Evolutionary conservation across 2,888 invertebrate species (phyloP).

Genomic region (Sinopyrophorus schimmeli): DNA sequence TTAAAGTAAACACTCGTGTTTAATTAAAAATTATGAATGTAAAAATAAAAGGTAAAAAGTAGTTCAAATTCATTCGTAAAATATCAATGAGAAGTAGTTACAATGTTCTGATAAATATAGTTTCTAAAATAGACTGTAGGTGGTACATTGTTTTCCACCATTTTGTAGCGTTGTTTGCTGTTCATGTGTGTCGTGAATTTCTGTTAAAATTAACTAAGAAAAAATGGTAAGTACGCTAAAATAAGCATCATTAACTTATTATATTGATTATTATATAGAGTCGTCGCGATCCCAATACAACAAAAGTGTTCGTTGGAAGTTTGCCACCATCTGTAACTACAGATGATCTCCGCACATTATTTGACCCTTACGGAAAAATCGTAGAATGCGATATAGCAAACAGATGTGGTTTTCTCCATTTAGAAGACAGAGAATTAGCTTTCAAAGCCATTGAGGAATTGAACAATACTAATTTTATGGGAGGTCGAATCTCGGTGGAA

Average conservation of each 20-base stretch:
- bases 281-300: constrained; percentile 50
- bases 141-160: constrained; percentile 4
- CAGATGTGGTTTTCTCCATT: constrained; percentile 92
- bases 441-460: constrained; percentile 78
- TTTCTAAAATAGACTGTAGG: too few species aligned
- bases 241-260: not conserved
- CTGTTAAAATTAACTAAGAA: not conserved
- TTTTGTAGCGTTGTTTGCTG: constrained; percentile 16
- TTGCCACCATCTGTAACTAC: constrained; percentile 82
- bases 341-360: constrained; percentile 79
- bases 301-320: constrained; percentile 92
- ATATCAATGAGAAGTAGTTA: too few species aligned
- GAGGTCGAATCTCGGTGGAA: constrained; percentile 82
- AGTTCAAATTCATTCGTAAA: constrained; percentile 8
- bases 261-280: constrained; percentile 38
- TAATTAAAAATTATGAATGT: too few species aligned
- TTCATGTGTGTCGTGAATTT: too few species aligned
- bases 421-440: constrained; percentile 82
- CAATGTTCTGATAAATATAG: too few species aligned
- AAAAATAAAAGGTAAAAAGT: too few species aligned
- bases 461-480: constrained; percentile 82
- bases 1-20: too few species aligned
- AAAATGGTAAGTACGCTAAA: constrained; percentile 9
- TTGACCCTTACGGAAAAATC: constrained; percentile 84
- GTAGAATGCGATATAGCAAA: constrained; percentile 95